Evolutionary conservation across 2,888 invertebrate genomes (phyloP), one percentile per base, ranked within the genome.

Genomic region (Caenorhabditis plicata): DNA sequence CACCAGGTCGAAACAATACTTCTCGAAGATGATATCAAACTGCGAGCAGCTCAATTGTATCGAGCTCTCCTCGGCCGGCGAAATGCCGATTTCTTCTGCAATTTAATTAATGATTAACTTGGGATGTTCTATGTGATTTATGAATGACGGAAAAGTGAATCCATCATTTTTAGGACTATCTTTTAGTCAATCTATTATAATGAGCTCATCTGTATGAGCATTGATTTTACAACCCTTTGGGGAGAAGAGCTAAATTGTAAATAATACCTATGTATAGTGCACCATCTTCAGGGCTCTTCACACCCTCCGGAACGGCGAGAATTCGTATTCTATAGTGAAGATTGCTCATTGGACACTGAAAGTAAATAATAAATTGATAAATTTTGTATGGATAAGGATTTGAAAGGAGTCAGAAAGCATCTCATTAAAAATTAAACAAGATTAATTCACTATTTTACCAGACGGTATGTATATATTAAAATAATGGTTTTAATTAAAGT

Each of bases 1-100:
- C 22, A 77, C 65, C 39, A 77, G 50, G 35, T 77, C 76, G 53
- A 77, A 77, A 44, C 77, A 77, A 47, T 73, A 76, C 33, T 77
- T 67, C 38, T 71, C 73, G 45, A 68, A 71, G 40, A 77, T 69
- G 38, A 77, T 77, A 57, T 77, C 77, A 44, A 77, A 77, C 47
- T 67, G 68, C 11, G 68, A 68, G 49, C 76, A 71, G 15, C 64
- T 63, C 38, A 66, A 49, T 32, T 58, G 49, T 27, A 66, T 43
- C 31, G 64, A 38, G 26, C 52, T 19, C 41, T 62, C 58, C 1
- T 52, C 53, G n/a, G n/a, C n/a, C n/a, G 46, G 42, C 13, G 46
- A 44, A 20, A 68, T 50, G 7, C 62, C 58, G n/a, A 64, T 58
- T 50, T 68, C 68, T 26, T 68, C 68, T 68, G 62, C 23, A 67